Evolutionary conservation across 2,888 invertebrate genomes (phyloP).

Genomic region (Dimorphilus gyrociliatus): DNA sequence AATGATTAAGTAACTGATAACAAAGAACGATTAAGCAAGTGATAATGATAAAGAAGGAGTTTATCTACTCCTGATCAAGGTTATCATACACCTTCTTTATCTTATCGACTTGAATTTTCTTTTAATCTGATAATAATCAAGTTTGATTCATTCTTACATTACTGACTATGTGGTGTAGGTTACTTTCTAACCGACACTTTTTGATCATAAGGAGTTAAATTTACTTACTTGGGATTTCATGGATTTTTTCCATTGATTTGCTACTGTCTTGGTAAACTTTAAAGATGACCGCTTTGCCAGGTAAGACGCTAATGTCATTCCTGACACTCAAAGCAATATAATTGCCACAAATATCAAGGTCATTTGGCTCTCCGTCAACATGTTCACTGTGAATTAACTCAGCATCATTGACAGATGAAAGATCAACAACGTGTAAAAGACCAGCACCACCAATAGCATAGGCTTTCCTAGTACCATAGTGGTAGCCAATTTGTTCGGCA

Average conservation of each 20-base stretch:
- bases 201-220: too few relatives aligned
- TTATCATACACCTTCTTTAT: too few relatives aligned
- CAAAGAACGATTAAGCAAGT: too few relatives aligned
- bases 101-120: too few relatives aligned
- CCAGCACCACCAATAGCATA: conserved; percentile 9
- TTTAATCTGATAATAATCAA: too few relatives aligned
- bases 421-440: conserved; percentile 16
- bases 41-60: too few relatives aligned
- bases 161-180: too few relatives aligned
- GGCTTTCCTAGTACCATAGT: conserved; percentile 2
- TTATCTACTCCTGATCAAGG: too few relatives aligned
- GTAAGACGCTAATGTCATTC: conserved; percentile 1
- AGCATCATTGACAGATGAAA: conserved; percentile 12
- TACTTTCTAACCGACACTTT: too few relatives aligned
- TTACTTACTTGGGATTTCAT: conserved; percentile 6
- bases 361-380: conserved; percentile 4
- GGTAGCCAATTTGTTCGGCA: conserved; percentile 4
- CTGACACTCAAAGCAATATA: conserved; percentile 4
- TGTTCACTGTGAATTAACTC: conserved; percentile 5
- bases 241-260: conserved; percentile 1
- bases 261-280: conserved; percentile 1
- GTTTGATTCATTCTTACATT: too few relatives aligned
- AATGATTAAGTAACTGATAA: too few relatives aligned
- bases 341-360: conserved; percentile 6
- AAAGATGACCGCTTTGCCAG: conserved; percentile 5